Conservation (phyloP, 2,113 vertebrate genomes). For the Oreamnos americanus region DNA sequence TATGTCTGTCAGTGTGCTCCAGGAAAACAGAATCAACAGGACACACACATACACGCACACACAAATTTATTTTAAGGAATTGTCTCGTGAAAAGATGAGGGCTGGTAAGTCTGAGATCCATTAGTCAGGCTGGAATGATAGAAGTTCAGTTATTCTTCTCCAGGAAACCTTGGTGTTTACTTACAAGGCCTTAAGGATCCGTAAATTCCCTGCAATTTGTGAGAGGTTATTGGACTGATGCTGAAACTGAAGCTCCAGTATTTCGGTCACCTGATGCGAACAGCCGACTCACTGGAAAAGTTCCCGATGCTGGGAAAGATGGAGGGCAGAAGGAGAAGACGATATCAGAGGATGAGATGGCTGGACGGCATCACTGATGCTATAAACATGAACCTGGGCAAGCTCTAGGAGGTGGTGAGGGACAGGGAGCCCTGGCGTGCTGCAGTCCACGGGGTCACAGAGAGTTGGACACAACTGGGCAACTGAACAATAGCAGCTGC, state of each 20-base stretch:
- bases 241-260: not conserved
- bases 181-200: not conserved
- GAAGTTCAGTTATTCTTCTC: not conserved
- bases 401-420: not conserved
- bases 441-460: not conserved
- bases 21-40: not conserved
- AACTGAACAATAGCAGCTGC: not conserved
- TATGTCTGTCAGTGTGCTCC: not conserved
- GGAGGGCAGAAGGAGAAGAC: not conserved
- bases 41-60: not conserved
- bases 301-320: not conserved
- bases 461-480: not conserved
- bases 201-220: not conserved
- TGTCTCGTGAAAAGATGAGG: fast-evolving
- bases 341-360: not conserved
- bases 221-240: not conserved
- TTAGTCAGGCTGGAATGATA: not conserved
- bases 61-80: not conserved
- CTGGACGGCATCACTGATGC: not conserved
- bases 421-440: not conserved
- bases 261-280: fast-evolving
- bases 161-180: not conserved
- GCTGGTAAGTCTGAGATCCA: not conserved
- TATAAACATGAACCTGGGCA: not conserved
- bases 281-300: not conserved